Evolutionary conservation across 2,797 vertebrate genomes (phyloP), one percentile per base, ranked within the genome.

Genomic region (Champsocephalus esox): DNA sequence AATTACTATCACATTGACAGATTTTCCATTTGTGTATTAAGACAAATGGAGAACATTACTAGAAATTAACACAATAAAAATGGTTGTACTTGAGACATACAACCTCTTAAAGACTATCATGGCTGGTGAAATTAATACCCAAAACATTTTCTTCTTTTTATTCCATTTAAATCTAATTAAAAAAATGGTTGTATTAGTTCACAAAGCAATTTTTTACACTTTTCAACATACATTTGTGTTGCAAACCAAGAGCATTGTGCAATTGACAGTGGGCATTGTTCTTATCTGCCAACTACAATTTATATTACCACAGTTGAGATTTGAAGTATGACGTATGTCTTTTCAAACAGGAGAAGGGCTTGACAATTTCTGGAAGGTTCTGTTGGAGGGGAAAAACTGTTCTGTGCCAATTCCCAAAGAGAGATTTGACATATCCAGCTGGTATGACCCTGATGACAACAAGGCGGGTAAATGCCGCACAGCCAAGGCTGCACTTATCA

Each of bases 351-450:
- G 94, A 41, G 94, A 94, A 52, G 94, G 94, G 5, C 90, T 93
- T 17, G 92, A 95, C 1, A 82, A 90, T 82, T 95, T 95, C 82
- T 95, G 95, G 95, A 92, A 90, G 21, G 94, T 97, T 69, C 90
- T 96, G 67, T 46, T 93, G 21, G 87, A 95, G 49, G 96, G 96
- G 46, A 95, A 64, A 87, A 97, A 96, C 87, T 97, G 95, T 76
- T 89, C 93, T 0, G 71, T 81, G 41, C 85, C 93, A 46, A 96
- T 97, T 73, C 96, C 96, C 11, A 83, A 79, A 0, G 93, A 96
- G 81, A 93, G 96, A 70, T 97, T 96, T 87, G 83, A 95, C 77
- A 4, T 57, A 2, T 10, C 87, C 16, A 70, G 91, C 2, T 96
- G 95, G 95, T 96, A 94, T 64, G 95, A 97, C 79, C 78, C 92